Evolutionary conservation across 2,113 vertebrate species (phyloP), one percentile per base, ranked within the genome.

Genomic region (Neotoma lepida): DNA sequence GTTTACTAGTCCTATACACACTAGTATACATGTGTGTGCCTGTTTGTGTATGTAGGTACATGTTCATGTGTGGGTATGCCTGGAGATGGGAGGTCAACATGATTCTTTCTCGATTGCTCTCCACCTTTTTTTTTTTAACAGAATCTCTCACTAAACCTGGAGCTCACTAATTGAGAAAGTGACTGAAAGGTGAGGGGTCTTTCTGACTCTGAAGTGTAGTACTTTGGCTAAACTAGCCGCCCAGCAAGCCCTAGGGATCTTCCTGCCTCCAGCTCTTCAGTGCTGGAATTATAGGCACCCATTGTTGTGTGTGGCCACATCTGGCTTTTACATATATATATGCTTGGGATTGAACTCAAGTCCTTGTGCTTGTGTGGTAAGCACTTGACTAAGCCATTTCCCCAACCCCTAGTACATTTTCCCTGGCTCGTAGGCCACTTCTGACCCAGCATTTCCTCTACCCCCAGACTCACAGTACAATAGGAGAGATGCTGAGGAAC

Each of bases 401-500:
- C n/a, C 22, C 4, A 33, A 20, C 46, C 24, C 68, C 22, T 58
- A 82, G 56, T 82, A 44, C 51, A 51, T 56, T 39, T 81, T 81
- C 35, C 78, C 54, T 81, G 51, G 51, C 12, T 56, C 1, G 35
- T 81, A 39, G 35, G n/a, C 78, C 63, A 35, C 33, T 89, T 81
- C 33, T 74, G 49, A 90, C 44, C 35, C 35, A 96, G 70, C 54
- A 86, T 86, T 56, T 77, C 80, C 90, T 41, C 2, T 58, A 82
- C 51, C 78, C 86, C 26, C 17, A 63, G 58, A 96, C 99, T 99
- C 97, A 99, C 99, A 99, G 98, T 93, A 99, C 97, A 28, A 99
- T 99, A 0, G 99, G 99, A 41, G 98, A 99, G 97, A 99, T 99
- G 94, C 99, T 99, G 96, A 99, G 99, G 98, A 99, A 99, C 97